Base-by-base conservation (phyloP, 2,797 vertebrate species). In the Todus mexicanus region DNA sequence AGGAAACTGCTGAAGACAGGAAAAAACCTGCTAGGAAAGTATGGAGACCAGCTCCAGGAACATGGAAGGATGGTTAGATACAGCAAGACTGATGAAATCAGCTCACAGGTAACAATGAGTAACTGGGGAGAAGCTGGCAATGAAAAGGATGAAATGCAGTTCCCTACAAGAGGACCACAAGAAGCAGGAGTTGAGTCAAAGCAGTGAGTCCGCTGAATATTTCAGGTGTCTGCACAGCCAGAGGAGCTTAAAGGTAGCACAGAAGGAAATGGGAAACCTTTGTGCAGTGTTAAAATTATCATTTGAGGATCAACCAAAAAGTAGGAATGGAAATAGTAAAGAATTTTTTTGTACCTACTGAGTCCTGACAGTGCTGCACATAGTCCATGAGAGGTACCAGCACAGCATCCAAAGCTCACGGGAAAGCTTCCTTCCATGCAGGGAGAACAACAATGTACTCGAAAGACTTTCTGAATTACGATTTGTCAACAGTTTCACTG, bases 381-480 rank as follows among this genome's bases (percentile, higher is more conserved):
- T 4, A 8, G 50, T 7, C 1, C 12, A 5, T 0, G 17, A n/a
- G 47, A 40, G 10, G 31, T 15, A 61, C 37, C 68, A 57, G 17
- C 33, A 60, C 66, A 23, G 22, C 43, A 43, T 12, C 15, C 45
- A 37, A 61, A 81, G 61, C 33, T 86, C 81, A 40, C 10, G n/a
- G 38, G 18, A 57, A 57, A 29, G 6, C 7, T 22, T n/a, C 31
- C 9, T 5, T 2, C 31, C 9, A 3, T 1, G 0, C 12, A 6
- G 4, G 5, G 15, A 40, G 54, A 31, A 76, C 3, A 68, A 12
- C 10, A 57, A 16, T 5, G 1, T 10, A 31, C 21, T 9, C 66
- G 7, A 73, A 75, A 73, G 15, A 20, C 17, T 42, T 88, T 72
- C 33, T 38, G 15, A 83, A 53, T 27, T 26, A 40, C 37, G n/a